These are phyloP conservation scores for Phyllostomus discolor DNA, from an alignment of 2,113 vertebrate species.

Conservation along the genomic window DNA sequence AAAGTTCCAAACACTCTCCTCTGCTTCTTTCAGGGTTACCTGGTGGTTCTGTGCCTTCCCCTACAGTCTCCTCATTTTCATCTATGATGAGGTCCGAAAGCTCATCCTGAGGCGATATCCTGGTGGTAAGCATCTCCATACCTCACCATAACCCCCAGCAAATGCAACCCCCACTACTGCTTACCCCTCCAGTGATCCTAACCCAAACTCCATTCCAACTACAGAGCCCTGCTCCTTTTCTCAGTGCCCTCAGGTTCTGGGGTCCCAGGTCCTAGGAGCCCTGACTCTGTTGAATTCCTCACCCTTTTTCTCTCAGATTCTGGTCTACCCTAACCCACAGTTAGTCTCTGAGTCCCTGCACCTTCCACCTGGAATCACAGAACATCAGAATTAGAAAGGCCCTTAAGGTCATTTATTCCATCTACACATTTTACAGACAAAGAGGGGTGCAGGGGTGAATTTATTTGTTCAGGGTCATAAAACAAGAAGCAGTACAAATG, in stretches of 20 bases:
- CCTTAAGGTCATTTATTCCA: background rate
- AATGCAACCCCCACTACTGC: rapidly evolving
- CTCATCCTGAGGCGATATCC: slow-evolving; percentile 85
- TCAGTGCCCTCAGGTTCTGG: background rate
- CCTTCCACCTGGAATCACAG: background rate
- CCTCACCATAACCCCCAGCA: no score
- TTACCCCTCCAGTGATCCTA: no score
- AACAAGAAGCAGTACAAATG: background rate
- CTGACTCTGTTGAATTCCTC: background rate
- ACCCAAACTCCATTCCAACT: background rate
- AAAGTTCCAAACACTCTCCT: background rate
- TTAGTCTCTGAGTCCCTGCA: background rate
- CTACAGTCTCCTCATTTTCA: slow-evolving; percentile 88
- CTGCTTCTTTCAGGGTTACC: slow-evolving; percentile 76
- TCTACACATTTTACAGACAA: background rate
- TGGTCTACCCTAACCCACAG: background rate
- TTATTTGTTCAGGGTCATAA: background rate
- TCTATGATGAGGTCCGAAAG: slow-evolving; percentile 87
- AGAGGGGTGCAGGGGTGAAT: background rate
- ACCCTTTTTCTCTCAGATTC: background rate
- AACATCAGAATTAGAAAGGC: background rate
- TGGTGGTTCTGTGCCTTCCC: slow-evolving; percentile 91
- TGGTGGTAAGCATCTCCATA: slow-evolving; percentile 75
- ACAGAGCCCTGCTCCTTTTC: background rate
- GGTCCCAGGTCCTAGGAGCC: background rate